These are phyloP conservation scores for Indicator indicator DNA, from an alignment of 2,113 vertebrate genomes.

Conservation along the genomic window DNA sequence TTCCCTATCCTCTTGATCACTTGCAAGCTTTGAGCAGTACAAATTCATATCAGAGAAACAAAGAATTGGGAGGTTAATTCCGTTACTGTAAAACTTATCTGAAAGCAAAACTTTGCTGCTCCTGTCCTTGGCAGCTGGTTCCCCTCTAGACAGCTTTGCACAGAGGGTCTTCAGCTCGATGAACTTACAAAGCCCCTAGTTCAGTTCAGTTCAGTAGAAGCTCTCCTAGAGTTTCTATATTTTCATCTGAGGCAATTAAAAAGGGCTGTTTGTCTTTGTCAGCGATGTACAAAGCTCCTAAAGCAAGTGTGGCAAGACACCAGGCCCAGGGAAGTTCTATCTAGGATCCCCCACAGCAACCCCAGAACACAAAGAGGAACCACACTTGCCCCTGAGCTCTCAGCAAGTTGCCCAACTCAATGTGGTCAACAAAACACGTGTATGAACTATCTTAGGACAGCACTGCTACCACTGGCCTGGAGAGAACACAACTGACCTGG, in stretches of 20 bases:
- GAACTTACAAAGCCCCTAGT: neutral
- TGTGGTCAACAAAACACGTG: rapidly evolving
- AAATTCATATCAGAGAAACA: neutral
- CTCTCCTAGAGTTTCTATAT: neutral
- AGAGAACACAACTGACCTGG: neutral
- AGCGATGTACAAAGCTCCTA: neutral
- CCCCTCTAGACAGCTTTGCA: neutral
- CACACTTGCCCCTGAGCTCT: neutral
- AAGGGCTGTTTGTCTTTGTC: too few species aligned
- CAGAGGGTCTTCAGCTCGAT: neutral
- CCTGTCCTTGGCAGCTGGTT: neutral
- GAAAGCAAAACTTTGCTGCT: neutral
- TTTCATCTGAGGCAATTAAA: neutral
- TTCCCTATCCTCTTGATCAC: neutral
- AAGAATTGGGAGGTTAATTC: neutral
- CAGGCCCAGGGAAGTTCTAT: neutral
- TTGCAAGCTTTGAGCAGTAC: neutral
- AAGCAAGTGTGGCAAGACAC: neutral
- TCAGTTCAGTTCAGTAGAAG: neutral
- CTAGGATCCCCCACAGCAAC: neutral
- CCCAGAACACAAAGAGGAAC: neutral
- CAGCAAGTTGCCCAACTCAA: rapidly evolving
- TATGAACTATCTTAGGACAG: neutral
- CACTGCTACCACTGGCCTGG: neutral
- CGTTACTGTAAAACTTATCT: neutral